Conservation (phyloP, 2,797 vertebrate genomes). For the Falco biarmicus region DNA sequence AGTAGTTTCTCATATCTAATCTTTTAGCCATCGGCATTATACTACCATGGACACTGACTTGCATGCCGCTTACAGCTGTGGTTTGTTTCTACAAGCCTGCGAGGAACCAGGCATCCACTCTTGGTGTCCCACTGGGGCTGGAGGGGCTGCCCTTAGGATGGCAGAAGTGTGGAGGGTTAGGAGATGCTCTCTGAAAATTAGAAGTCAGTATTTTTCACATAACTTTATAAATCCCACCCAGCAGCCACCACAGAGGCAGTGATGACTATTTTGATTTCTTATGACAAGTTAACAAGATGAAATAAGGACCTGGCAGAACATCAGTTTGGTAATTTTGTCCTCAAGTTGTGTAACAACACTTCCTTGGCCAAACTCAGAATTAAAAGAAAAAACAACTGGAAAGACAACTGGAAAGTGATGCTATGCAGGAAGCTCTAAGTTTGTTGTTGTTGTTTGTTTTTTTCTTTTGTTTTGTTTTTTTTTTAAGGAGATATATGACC, state of each 20-base stretch:
- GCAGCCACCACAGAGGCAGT: not conserved
- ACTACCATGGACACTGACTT: not conserved
- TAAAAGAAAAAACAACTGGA: not conserved
- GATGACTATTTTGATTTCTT: constrained; percentile 15
- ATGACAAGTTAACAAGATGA: not conserved
- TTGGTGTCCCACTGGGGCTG: not conserved
- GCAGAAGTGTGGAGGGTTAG: not conserved
- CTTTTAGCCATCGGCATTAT: not conserved
- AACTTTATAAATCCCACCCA: not conserved
- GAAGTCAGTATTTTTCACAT: not conserved
- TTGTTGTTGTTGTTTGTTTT: too few species aligned
- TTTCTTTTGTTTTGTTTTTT: not conserved
- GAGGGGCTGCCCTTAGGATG: not conserved
- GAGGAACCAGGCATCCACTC: not conserved
- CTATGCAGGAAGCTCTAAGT: not conserved
- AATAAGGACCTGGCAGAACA: constrained; percentile 21
- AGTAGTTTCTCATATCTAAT: not conserved
- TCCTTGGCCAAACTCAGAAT: not conserved
- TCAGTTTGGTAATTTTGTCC: not conserved
- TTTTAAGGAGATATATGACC: not conserved
- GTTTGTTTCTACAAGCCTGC: not conserved
- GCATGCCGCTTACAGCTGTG: not conserved
- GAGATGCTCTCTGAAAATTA: not conserved
- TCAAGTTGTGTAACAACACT: constrained; percentile 1
- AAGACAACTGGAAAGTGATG: not conserved